Evolutionary conservation across 2,797 vertebrate species (phyloP).

Genomic region (Danio albolineatus): DNA sequence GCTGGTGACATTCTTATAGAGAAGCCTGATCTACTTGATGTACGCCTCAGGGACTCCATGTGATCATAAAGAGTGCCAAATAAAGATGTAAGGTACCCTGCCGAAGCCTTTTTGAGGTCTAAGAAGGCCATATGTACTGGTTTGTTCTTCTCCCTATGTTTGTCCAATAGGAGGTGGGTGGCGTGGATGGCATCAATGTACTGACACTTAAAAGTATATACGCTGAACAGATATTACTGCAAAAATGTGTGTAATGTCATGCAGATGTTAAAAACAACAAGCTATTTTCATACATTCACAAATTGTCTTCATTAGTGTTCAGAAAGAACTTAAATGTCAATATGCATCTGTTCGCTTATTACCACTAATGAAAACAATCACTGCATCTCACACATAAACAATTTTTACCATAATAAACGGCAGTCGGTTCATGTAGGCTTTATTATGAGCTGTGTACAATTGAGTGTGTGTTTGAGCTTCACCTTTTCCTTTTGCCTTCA

Average conservation of each 20-base stretch:
- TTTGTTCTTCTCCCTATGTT: too few relatives aligned
- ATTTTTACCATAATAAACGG: background rate
- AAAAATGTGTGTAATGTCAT: background rate
- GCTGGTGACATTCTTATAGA: too few relatives aligned
- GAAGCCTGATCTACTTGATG: too few relatives aligned
- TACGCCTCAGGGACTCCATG: too few relatives aligned
- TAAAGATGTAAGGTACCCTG: too few relatives aligned
- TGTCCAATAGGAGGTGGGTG: too few relatives aligned
- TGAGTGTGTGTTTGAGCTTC: slow-evolving; percentile 43
- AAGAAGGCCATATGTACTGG: too few relatives aligned
- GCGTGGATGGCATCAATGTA: too few relatives aligned
- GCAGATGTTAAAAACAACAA: background rate
- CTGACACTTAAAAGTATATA: too few relatives aligned
- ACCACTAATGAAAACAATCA: background rate
- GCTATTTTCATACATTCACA: background rate
- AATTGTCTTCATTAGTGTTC: background rate
- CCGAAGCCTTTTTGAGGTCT: too few relatives aligned
- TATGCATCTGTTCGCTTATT: background rate
- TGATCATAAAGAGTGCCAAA: too few relatives aligned
- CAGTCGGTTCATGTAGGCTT: slow-evolving; percentile 9
- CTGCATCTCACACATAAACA: slow-evolving; percentile 18
- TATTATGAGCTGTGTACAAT: slow-evolving; percentile 21
- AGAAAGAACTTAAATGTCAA: slow-evolving; percentile 1
- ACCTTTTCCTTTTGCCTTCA: slow-evolving; percentile 40
- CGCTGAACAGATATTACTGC: background rate